Conservation (phyloP, 2,113 vertebrate genomes). For the Scalopus aquaticus region DNA sequence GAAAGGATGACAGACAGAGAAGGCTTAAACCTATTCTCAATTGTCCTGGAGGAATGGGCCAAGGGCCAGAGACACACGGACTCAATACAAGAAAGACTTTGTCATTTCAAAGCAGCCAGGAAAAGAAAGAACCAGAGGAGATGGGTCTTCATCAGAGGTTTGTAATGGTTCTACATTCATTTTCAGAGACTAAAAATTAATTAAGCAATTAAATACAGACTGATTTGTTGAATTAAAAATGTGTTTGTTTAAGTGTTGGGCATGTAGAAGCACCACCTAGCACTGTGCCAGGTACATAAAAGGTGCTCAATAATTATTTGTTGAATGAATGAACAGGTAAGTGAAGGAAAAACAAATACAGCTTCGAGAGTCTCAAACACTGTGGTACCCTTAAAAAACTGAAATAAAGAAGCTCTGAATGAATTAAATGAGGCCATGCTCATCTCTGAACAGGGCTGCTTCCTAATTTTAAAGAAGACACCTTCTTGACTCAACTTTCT, state of each 20-base stretch:
- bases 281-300: background rate
- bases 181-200: background rate
- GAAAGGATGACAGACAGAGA: background rate
- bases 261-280: background rate
- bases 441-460: background rate
- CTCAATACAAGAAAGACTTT: background rate
- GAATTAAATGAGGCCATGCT: background rate
- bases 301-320: background rate
- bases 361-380: background rate
- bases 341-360: background rate
- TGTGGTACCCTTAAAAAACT: background rate
- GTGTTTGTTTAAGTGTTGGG: background rate
- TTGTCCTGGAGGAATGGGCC: background rate
- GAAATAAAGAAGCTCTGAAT: background rate
- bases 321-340: background rate
- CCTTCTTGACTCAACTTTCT: background rate
- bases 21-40: background rate
- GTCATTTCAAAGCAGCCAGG: background rate
- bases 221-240: background rate
- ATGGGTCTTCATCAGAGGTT: background rate
- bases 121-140: background rate
- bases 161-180: background rate
- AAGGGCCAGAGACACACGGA: background rate
- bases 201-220: background rate
- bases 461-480: background rate